Conservation (phyloP, 30 jellyfish, hydroid and myxozoan genomes). For the Cassiopea andromeda region DNA sequence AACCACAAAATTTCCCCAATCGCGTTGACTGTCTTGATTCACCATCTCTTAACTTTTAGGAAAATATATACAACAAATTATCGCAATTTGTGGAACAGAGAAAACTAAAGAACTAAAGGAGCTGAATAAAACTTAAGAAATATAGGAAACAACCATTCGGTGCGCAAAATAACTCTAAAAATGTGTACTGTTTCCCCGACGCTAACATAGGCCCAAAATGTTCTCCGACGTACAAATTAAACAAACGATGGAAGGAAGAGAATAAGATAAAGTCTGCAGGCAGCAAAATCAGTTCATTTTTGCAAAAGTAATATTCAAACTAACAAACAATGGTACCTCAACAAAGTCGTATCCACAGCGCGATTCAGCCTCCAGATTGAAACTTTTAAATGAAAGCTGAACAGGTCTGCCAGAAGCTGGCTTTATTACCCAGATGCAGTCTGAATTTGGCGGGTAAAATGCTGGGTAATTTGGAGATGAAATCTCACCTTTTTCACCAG, state of each 20-base stretch:
- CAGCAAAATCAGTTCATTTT: too few species aligned
- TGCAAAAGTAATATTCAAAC: too few species aligned
- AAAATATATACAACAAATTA: background rate
- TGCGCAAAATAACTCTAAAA: too few species aligned
- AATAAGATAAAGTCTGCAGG: too few species aligned
- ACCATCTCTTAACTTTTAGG: slow-evolving; percentile 63
- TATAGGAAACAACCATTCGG: too few species aligned
- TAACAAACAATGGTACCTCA: slow-evolving; percentile 20
- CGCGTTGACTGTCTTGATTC: slow-evolving; percentile 43
- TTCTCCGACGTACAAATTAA: too few species aligned
- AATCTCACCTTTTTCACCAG: slow-evolving; percentile 56
- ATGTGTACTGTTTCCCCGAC: too few species aligned
- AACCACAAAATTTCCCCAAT: slow-evolving; percentile 80
- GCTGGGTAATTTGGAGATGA: slow-evolving; percentile 78
- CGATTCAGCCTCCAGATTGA: slow-evolving; percentile 58
- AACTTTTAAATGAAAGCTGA: slow-evolving; percentile 40
- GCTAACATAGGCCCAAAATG: too few species aligned
- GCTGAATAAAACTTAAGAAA: too few species aligned
- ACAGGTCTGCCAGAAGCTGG: slow-evolving; percentile 32
- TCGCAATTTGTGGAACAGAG: background rate
- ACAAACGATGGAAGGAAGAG: too few species aligned
- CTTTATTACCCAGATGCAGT: slow-evolving; percentile 65
- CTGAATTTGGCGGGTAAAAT: slow-evolving; percentile 42
- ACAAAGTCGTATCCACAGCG: slow-evolving; percentile 80
- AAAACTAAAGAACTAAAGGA: too few species aligned